Percentiles rank a stretch among this genome's conserved stretches.
Evolutionary conservation across 2,888 invertebrate species (phyloP).

Genomic region (Lochmaea capreae): DNA sequence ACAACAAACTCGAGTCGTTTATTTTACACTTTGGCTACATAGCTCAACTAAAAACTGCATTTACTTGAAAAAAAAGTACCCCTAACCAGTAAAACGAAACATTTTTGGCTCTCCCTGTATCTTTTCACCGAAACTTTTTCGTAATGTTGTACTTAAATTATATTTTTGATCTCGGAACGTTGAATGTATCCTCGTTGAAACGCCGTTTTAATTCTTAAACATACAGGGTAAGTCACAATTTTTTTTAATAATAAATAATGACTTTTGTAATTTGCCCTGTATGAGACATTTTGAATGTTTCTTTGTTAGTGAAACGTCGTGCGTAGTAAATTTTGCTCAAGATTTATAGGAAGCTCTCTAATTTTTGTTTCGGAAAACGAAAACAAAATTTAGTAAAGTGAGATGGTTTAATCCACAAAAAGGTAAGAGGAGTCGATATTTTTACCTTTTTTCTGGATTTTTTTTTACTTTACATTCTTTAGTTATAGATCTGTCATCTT

Average conservation of each 20-base stretch:
- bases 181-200: constrained; percentile 12
- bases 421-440: too few species aligned
- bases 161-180: constrained; percentile 7
- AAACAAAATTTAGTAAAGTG: too few species aligned
- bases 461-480: too few species aligned
- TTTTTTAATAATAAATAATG: background rate
- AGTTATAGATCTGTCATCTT: too few species aligned
- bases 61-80: background rate
- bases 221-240: constrained; percentile 8
- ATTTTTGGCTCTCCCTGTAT: background rate
- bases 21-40: background rate
- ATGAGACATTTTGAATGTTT: background rate
- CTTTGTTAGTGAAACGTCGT: too few species aligned
- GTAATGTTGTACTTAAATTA: background rate
- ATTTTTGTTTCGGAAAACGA: too few species aligned
- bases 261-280: constrained; percentile 2
- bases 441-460: too few species aligned
- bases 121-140: background rate
- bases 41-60: background rate
- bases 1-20: background rate
- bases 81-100: too few species aligned
- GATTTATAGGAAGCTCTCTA: too few species aligned
- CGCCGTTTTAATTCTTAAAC: background rate
- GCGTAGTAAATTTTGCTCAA: too few species aligned
- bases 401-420: too few species aligned